phyloP scores from a whole-genome alignment of 2,888 invertebrate species.

The Ditula angustiorana region DNA sequence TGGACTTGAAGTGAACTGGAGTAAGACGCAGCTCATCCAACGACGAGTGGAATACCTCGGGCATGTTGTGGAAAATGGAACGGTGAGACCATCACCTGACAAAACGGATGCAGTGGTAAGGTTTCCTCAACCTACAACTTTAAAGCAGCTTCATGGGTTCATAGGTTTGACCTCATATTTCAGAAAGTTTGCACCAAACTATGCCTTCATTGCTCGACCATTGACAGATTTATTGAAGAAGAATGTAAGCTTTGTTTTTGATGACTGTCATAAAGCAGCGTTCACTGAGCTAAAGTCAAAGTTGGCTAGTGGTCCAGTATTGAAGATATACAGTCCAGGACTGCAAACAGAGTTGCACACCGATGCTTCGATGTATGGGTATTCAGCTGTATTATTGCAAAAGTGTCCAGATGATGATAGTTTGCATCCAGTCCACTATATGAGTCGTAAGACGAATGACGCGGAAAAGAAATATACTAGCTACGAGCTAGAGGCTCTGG shows the following conservation, averaged over 20 bases:
- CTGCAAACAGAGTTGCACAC: too few relatives aligned
- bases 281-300: conserved; percentile 39
- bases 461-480: conserved; percentile 34
- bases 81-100: conserved; percentile 1
- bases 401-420: too few relatives aligned
- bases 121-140: neutral
- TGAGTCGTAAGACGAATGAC: conserved; percentile 25
- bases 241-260: conserved; percentile 27
- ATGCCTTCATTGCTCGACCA: conserved; percentile 46
- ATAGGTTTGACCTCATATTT: neutral
- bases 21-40: conserved; percentile 52
- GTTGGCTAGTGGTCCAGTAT: conserved; percentile 33
- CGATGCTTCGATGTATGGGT: too few relatives aligned
- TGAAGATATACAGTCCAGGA: conserved; percentile 37
- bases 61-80: neutral
- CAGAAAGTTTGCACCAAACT: conserved; percentile 31
- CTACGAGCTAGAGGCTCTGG: conserved; percentile 38
- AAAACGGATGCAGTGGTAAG: too few relatives aligned
- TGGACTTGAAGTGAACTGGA: conserved; percentile 15
- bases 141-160: too few relatives aligned
- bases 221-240: conserved; percentile 42
- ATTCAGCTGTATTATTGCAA: too few relatives aligned
- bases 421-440: too few relatives aligned
- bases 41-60: conserved; percentile 41
- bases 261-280: conserved; percentile 13